phyloP scores from a whole-genome alignment of 2,113 vertebrate species.

The Labrus mixtus region DNA sequence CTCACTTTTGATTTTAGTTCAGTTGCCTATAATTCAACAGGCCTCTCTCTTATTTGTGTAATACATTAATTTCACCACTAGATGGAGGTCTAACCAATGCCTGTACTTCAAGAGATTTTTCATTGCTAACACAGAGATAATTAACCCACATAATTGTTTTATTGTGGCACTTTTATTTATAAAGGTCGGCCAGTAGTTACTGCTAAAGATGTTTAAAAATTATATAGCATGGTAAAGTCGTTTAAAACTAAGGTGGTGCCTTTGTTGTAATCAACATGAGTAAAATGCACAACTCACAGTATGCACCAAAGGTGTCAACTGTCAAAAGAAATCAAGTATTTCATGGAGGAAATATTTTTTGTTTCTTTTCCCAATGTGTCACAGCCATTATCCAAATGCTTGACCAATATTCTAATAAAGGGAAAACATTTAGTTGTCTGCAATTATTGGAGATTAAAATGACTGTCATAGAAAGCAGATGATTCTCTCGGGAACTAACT shows the following conservation, averaged over 20 bases:
- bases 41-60: slow-evolving; percentile 7
- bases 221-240: not conserved
- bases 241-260: not conserved
- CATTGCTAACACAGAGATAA: not conserved
- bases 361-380: not conserved
- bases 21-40: too few species aligned
- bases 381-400: not conserved
- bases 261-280: too few species aligned
- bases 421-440: not conserved
- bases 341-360: too few species aligned
- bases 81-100: slow-evolving; percentile 28
- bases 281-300: too few species aligned
- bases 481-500: not conserved
- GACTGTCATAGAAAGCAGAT: not conserved
- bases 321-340: too few species aligned
- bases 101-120: not conserved
- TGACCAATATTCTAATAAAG: not conserved
- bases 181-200: not conserved
- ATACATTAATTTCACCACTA: slow-evolving; percentile 39
- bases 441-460: not conserved
- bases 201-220: not conserved
- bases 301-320: too few species aligned
- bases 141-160: not conserved
- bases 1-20: not conserved
- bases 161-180: not conserved